Percentiles rank a stretch among this genome's conserved stretches.
Conservation (phyloP, 30 jellyfish, hydroid and myxozoan genomes). For the Haliclystus octoradiatus region DNA sequence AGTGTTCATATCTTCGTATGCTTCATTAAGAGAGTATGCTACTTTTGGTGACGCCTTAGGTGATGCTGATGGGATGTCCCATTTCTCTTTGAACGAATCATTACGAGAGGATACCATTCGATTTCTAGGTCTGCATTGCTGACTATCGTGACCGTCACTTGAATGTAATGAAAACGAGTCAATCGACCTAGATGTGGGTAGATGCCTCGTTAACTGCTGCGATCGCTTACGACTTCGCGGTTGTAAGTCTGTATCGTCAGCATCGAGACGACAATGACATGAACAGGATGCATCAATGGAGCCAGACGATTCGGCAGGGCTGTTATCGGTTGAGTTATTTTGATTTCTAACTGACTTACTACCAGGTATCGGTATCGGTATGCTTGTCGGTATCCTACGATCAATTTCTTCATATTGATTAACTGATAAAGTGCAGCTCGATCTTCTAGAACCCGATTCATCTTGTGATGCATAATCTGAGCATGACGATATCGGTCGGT, state of each 20-base stretch:
- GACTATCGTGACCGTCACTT: no score
- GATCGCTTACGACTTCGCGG: not conserved
- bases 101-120: no score
- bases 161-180: not conserved
- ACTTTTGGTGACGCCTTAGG: no score
- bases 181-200: not conserved
- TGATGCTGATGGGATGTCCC: no score
- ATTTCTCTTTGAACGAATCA: no score
- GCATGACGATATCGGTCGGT: not conserved
- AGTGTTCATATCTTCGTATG: no score
- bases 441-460: constrained; percentile 7
- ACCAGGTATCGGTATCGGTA: not conserved
- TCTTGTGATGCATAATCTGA: constrained; percentile 35
- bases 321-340: not conserved
- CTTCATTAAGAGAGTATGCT: no score
- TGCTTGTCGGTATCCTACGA: not conserved
- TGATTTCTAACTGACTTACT: not conserved
- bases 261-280: no score
- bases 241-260: not conserved
- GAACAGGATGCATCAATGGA: no score
- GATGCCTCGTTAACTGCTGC: not conserved
- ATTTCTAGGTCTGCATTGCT: no score
- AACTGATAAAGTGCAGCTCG: constrained; percentile 12
- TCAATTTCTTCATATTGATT: not conserved
- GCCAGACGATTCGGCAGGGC: not conserved